phyloP scores from a whole-genome alignment of 2,113 vertebrate genomes.

The Triplophysa tibetana region DNA sequence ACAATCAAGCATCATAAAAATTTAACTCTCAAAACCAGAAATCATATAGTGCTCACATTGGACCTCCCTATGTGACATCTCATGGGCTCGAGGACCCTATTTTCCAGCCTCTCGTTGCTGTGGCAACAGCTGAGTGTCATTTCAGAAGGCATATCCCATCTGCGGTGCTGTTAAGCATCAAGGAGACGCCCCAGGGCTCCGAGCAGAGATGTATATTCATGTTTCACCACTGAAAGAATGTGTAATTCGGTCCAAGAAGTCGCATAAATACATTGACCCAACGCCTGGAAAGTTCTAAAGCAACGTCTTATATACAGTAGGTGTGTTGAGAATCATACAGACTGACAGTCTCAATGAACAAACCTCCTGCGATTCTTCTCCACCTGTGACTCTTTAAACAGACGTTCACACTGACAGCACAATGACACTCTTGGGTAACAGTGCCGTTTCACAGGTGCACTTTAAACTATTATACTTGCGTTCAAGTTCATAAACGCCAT shows the following conservation, averaged over 20 bases:
- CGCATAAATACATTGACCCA: background rate
- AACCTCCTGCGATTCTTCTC: too few species aligned
- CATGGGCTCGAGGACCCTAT: constrained; percentile 18
- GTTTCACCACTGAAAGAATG: background rate
- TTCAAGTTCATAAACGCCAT: too few species aligned
- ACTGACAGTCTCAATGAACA: too few species aligned
- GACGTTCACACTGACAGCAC: too few species aligned
- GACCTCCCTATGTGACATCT: constrained; percentile 49
- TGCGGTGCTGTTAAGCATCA: constrained; percentile 64
- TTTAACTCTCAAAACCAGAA: background rate
- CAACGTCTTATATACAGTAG: too few species aligned
- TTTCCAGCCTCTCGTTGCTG: constrained; percentile 54
- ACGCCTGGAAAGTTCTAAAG: too few species aligned
- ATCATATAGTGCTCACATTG: background rate
- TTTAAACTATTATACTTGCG: too few species aligned
- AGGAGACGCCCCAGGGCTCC: constrained; percentile 46
- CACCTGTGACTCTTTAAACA: too few species aligned
- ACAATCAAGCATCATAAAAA: background rate
- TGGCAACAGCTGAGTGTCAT: constrained; percentile 60
- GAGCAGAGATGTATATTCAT: constrained; percentile 1
- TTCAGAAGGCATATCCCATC: constrained; percentile 63
- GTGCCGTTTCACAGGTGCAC: too few species aligned
- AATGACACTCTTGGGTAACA: too few species aligned
- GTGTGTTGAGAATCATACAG: too few species aligned
- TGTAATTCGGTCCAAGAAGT: background rate